phyloP scores from a whole-genome alignment of 2,888 invertebrate genomes.

The Drosophila acutilabella region DNA sequence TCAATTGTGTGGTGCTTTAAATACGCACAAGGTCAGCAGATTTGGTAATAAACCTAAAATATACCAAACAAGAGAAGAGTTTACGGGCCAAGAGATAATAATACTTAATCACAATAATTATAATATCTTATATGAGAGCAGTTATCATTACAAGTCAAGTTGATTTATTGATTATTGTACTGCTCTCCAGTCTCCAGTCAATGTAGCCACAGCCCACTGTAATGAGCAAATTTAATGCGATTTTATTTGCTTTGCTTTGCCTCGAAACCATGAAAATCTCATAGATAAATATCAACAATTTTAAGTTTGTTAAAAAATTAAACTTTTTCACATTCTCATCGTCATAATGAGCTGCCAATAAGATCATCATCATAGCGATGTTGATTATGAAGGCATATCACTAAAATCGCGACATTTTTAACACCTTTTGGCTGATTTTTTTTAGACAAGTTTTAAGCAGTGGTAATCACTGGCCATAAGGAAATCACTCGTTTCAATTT shows the following conservation, averaged over 20 bases:
- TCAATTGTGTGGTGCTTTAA: slow-evolving; percentile 49
- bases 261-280: slow-evolving; percentile 51
- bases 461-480: slow-evolving; percentile 33
- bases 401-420: slow-evolving; percentile 36
- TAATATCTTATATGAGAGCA: slow-evolving; percentile 32
- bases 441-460: slow-evolving; percentile 7
- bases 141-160: slow-evolving; percentile 32
- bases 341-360: slow-evolving; percentile 22
- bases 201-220: slow-evolving; percentile 26
- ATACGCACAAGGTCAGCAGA: slow-evolving; percentile 58
- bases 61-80: slow-evolving; percentile 10
- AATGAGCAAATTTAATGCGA: slow-evolving; percentile 60
- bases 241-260: slow-evolving; percentile 65
- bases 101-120: slow-evolving; percentile 55
- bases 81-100: slow-evolving; percentile 26
- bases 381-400: slow-evolving; percentile 51
- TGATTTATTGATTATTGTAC: slow-evolving; percentile 46
- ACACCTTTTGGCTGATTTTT: slow-evolving; percentile 51
- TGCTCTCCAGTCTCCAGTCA: slow-evolving; percentile 6
- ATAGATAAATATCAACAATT: slow-evolving; percentile 45
- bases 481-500: slow-evolving; percentile 36
- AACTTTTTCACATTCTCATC: slow-evolving; percentile 27
- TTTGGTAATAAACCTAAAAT: slow-evolving; percentile 35
- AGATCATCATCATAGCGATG: slow-evolving; percentile 39
- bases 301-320: slow-evolving; percentile 20